Evolutionary conservation across 2,797 vertebrate species (phyloP).

Genomic region (Karalla daura): DNA sequence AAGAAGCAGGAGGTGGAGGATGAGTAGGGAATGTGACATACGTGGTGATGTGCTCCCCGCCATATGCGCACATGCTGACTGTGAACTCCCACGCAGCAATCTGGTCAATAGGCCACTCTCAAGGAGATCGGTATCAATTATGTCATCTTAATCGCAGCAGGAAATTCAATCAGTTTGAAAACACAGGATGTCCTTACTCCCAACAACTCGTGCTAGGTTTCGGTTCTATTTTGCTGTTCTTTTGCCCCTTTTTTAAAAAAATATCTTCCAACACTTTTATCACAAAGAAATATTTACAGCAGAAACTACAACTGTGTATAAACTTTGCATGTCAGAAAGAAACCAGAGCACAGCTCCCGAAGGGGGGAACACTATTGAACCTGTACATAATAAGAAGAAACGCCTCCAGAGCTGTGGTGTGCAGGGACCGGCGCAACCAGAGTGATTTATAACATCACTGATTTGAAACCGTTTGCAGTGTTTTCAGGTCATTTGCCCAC

Average conservation of each 20-base stretch:
- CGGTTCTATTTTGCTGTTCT: too few species aligned
- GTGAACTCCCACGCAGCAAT: conserved; percentile 27
- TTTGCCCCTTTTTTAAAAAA: too few species aligned
- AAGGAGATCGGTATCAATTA: not conserved
- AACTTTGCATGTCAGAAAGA: conserved; percentile 19
- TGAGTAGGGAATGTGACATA: conserved; percentile 1
- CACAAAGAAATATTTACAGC: not conserved
- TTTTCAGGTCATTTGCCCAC: conserved; percentile 54
- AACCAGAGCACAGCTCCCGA: conserved; percentile 1
- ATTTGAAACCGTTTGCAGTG: conserved; percentile 41
- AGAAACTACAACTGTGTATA: conserved; percentile 15
- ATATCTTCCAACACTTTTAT: not conserved
- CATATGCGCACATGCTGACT: not conserved
- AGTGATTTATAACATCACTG: conserved; percentile 58
- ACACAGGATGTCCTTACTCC: too few species aligned
- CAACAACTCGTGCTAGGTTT: too few species aligned
- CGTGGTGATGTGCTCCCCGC: not conserved
- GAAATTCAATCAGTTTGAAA: not conserved
- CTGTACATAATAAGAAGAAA: conserved; percentile 29
- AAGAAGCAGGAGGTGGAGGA: not conserved
- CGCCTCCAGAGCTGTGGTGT: conserved; percentile 33
- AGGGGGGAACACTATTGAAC: conserved; percentile 45
- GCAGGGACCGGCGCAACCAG: conserved; percentile 37
- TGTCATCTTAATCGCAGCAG: not conserved
- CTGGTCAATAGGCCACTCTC: conserved; percentile 23